Evolutionary conservation across 2,113 vertebrate genomes (phyloP), one percentile per base, ranked within the genome.

Genomic region (Lathamus discolor): DNA sequence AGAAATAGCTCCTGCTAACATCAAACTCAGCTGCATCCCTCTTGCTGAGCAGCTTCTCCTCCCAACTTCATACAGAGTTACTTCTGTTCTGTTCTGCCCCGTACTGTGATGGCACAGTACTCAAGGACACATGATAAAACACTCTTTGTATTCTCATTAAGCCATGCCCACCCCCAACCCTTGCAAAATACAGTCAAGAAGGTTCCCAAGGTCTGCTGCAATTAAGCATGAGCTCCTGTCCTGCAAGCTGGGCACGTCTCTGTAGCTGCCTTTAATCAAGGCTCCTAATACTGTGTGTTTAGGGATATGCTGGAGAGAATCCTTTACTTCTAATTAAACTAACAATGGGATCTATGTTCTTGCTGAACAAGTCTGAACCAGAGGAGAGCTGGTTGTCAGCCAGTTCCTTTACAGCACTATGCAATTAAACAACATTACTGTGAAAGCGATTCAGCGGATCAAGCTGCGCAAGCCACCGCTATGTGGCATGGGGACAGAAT

Each of bases 291-390:
- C 77, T 79, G 62, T 66, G 73, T 52, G 54, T 92, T 95, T 87
- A 94, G 84, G 91, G 67, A 86, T 93, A 93, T 0, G 11, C 88
- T 93, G 81, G 86, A 95, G 96, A 95, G 93, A 97, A 97, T 95
- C 95, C 91, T 92, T 93, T 96, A 92, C 83, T 97, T 96, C 86
- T 87, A 95, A 96, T 97, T 96, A 97, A 96, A 87, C 91, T 77
- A 96, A 97, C 96, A 96, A 97, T 96, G 88, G 86, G 88, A 95
- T 96, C 96, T 97, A 92, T 96, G 96, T 96, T 97, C 93, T 54
- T 85, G 82, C 86, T 73, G 83, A 94, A 91, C 96, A 91, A 96
- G 95, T 67, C 74, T 91, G 88, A 96, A 94, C 96, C 86, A 91
- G 93, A 95, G 70, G 69, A 94, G 91, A 87, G 54, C 83, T 96